A percentile compares a stretch with the other conserved stretches of the same genome.
phyloP scores from a whole-genome alignment of 1,140 invertebrate genomes.

The Zaprionus capensis region DNA sequence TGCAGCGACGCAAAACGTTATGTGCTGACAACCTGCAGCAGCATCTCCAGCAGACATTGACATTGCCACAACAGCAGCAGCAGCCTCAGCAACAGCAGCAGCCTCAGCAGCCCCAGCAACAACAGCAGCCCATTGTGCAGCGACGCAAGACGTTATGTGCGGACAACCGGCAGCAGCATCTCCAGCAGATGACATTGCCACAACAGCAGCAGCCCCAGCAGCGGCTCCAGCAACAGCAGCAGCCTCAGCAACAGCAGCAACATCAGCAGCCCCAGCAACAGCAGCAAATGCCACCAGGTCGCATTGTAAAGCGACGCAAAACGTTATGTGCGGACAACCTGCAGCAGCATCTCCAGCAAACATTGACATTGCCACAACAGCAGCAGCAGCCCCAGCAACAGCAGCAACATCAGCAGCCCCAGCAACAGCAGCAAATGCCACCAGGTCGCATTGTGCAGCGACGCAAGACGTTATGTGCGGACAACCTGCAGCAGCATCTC shows the following conservation, averaged over 20 bases:
- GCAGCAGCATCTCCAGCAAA: too few species aligned
- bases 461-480: background rate
- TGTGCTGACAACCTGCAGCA: background rate
- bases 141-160: too few species aligned
- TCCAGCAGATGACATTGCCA: too few species aligned
- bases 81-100: background rate
- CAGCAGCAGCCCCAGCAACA: too few species aligned
- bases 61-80: background rate
- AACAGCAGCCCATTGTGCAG: background rate
- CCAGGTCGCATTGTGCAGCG: background rate
- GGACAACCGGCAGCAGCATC: background rate
- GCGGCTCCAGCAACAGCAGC: too few species aligned
- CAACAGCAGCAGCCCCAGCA: background rate
- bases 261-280: background rate
- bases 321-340: too few species aligned
- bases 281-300: background rate
- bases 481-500: background rate
- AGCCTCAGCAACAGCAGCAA: background rate
- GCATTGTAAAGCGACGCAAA: too few species aligned
- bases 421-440: background rate
- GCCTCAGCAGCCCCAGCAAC: background rate
- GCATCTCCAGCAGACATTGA: background rate
- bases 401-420: too few species aligned
- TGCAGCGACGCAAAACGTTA: background rate
- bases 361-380: too few species aligned